Base-by-base conservation (phyloP, 2,888 invertebrate species). In the Limnephilus lunatus region DNA sequence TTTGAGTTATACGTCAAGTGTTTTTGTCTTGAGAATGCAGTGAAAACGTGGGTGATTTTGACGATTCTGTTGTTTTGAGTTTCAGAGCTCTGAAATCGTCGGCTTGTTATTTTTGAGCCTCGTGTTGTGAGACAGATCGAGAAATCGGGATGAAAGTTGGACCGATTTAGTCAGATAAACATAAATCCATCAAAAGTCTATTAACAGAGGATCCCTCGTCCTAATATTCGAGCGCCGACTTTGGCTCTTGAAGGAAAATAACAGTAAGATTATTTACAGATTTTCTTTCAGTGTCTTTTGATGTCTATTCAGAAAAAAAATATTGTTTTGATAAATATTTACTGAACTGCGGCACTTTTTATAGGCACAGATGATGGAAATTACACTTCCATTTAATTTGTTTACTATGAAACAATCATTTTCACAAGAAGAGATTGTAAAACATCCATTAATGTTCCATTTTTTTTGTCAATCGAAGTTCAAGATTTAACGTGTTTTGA, bases 41-140 rank as follows among this genome's bases (percentile, higher is more conserved):
- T 91, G 90, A 91, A 35, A 91, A 85, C 90, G 90, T 91, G 90
- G 85, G 90, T 39, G 90, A 85, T n/a, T 68, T 85, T 85, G 85
- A 91, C 68, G 32, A 85, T 68, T 86, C 48, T 90, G 48, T 68
- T 85, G 85, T 90, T 85, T 91, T 85, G 68, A 68, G 19, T 68
- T 48, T 48, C 53, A 53, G 30, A 90, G 90, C 48, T 48, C 83
- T 68, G 68, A 68, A n/a, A 68, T 68, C 68, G 68, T 68, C 68
- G 68, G 68, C 68, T 68, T 68, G 25, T 25, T 68, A 68, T n/a
- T 68, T 68, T 68, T 68, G 53, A 68, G 68, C 68, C 30, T 12
- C 44, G 25, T 44, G 86, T 44, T 44, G 25, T 86, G 39, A 25
- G n/a, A 44, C 39, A 44, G 39, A 39, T 83, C 86, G 14, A 39